Evolutionary conservation across 2,113 vertebrate genomes (phyloP).

Genomic region (Sus scrofa): DNA sequence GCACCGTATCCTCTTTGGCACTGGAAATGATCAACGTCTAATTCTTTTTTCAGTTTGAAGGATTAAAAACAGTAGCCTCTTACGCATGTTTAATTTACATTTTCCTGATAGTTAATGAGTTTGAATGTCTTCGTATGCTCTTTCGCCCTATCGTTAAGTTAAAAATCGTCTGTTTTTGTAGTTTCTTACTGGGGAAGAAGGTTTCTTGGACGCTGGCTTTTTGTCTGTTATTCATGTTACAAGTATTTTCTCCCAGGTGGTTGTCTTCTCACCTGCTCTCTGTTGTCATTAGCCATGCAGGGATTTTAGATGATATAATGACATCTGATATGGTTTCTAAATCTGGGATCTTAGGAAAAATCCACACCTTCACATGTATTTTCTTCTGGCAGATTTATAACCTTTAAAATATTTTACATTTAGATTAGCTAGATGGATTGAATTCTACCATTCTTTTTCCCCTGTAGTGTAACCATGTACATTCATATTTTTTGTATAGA

Average conservation of each 20-base stretch:
- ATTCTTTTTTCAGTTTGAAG: not conserved
- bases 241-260: not conserved
- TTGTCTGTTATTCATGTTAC: not conserved
- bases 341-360: not conserved
- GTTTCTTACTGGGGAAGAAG: not conserved
- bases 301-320: conserved; percentile 14
- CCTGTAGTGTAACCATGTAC: not conserved
- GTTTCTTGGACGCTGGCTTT: not conserved
- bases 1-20: not conserved
- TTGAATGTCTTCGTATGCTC: not conserved
- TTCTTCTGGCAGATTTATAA: not conserved
- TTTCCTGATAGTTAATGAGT: not conserved
- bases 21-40: not conserved
- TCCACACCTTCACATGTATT: not conserved
- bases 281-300: not conserved
- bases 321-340: not conserved
- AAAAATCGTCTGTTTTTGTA: not conserved
- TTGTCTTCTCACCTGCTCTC: not conserved
- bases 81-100: not conserved
- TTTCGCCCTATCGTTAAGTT: not conserved
- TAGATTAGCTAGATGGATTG: not conserved
- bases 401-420: not conserved
- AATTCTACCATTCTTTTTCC: not conserved
- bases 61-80: not conserved
- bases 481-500: not conserved